A percentile compares a stretch with the other conserved stretches of the same genome.
Conservation (phyloP, 2,113 vertebrate genomes). For the Paramormyrops kingsleyae region DNA sequence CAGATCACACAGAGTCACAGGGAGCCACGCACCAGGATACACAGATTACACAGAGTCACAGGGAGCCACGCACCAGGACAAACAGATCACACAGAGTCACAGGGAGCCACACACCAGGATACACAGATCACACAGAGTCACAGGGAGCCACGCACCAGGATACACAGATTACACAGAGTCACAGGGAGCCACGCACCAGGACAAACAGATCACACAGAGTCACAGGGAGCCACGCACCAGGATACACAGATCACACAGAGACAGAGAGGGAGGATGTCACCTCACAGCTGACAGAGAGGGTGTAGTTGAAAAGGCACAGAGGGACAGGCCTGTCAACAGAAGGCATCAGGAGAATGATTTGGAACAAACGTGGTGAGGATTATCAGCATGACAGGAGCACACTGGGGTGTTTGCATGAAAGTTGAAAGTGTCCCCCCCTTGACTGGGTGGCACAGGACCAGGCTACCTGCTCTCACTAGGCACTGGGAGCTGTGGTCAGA, state of each 20-base stretch:
- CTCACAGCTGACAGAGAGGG: background rate
- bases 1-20: background rate
- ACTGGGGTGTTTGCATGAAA: background rate
- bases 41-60: background rate
- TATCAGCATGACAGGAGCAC: background rate
- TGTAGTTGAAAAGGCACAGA: background rate
- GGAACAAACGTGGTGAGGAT: background rate
- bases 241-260: background rate
- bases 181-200: accelerated
- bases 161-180: background rate
- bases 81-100: background rate
- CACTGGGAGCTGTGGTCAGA: background rate
- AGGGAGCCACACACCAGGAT: background rate
- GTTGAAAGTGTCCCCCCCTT: background rate
- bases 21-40: background rate
- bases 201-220: background rate
- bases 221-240: background rate
- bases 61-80: background rate
- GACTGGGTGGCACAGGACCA: background rate
- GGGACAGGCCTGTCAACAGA: background rate
- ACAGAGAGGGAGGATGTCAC: background rate
- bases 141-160: background rate
- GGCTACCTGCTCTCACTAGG: background rate
- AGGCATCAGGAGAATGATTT: background rate
- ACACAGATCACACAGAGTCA: background rate